Evolutionary conservation across 1,140 invertebrate species (phyloP).

Genomic region (Hesperophylax magnus): DNA sequence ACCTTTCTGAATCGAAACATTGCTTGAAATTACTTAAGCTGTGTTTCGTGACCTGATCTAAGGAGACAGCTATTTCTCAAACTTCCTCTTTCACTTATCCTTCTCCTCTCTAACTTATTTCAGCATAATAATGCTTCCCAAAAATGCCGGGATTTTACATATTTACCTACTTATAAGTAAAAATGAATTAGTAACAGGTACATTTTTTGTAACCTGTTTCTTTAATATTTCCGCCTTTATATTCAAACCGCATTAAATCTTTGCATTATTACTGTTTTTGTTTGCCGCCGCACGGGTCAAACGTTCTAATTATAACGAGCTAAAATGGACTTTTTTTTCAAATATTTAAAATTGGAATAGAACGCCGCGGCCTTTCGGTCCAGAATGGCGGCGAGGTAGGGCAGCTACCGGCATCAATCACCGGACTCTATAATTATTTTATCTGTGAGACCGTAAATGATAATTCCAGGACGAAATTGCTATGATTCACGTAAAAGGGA

Average conservation of each 20-base stretch:
- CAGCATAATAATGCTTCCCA: too few species aligned
- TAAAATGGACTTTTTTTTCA: slow-evolving; percentile 11
- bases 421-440: slow-evolving; percentile 55
- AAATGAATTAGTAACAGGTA: too few species aligned
- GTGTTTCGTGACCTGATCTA: too few species aligned
- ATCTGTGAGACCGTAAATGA: slow-evolving; percentile 54
- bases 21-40: too few species aligned
- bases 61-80: too few species aligned
- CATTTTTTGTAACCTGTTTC: too few species aligned
- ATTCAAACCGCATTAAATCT: background rate
- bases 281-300: background rate
- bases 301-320: background rate
- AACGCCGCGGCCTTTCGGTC: slow-evolving; percentile 20
- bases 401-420: slow-evolving; percentile 57
- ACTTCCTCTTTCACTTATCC: too few species aligned
- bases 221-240: background rate
- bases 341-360: slow-evolving; percentile 22
- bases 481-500: slow-evolving; percentile 50
- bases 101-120: too few species aligned
- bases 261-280: background rate
- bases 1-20: too few species aligned
- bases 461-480: slow-evolving; percentile 51
- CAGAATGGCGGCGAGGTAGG: slow-evolving; percentile 4
- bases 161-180: too few species aligned
- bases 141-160: too few species aligned